Conservation (phyloP, 2,797 vertebrate genomes). For the Nyctalus aviator region DNA sequence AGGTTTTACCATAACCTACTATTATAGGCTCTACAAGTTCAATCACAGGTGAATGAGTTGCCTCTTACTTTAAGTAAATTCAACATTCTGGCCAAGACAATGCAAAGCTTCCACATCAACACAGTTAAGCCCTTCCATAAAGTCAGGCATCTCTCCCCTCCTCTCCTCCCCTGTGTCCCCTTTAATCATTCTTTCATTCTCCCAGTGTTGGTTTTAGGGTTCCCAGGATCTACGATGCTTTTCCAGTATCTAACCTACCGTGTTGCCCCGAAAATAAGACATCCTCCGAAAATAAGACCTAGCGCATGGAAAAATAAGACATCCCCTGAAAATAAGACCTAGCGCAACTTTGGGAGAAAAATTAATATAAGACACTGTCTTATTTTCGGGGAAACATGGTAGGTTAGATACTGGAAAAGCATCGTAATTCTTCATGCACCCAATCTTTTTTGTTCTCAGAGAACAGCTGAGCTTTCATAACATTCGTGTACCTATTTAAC, state of each 20-base stretch:
- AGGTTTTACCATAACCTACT: background rate
- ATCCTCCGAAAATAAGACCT: too few relatives aligned
- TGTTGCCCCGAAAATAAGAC: too few relatives aligned
- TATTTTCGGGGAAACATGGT: too few relatives aligned
- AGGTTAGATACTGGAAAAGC: too few relatives aligned
- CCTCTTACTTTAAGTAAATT: background rate
- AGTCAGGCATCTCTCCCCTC: background rate
- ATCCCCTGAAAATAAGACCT: too few relatives aligned
- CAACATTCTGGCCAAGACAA: background rate
- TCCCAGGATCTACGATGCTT: background rate
- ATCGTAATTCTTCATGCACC: background rate
- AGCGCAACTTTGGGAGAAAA: too few relatives aligned
- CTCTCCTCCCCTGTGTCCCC: background rate
- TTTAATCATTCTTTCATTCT: background rate
- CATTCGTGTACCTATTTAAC: background rate
- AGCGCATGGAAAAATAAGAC: too few relatives aligned
- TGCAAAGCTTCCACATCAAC: background rate
- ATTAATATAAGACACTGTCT: too few relatives aligned
- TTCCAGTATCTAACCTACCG: background rate
- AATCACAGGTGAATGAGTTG: background rate
- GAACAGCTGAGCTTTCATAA: background rate
- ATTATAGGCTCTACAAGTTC: background rate
- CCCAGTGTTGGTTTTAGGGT: background rate
- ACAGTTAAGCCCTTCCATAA: background rate
- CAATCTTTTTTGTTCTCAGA: background rate